Conservation (phyloP, 2,797 vertebrate genomes). For the Acrocephalus scirpaceus region DNA sequence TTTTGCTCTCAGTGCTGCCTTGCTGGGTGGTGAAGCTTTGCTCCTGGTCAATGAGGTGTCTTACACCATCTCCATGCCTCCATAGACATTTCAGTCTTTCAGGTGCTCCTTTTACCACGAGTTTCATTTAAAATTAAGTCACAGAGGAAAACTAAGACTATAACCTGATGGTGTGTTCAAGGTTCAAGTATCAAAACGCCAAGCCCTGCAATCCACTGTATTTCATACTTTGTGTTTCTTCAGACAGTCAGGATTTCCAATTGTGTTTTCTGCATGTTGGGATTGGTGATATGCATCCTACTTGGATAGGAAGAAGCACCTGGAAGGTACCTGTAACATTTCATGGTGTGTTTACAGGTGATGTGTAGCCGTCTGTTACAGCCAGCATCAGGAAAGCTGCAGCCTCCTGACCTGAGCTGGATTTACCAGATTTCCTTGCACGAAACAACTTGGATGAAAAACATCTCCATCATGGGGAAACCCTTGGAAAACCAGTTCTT, state of each 20-base stretch:
- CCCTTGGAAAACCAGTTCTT: neutral
- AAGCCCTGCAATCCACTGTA: neutral
- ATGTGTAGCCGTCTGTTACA: neutral
- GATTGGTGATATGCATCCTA: neutral
- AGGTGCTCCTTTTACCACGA: neutral
- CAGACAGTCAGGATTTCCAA: neutral
- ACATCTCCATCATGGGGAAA: neutral
- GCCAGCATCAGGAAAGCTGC: neutral
- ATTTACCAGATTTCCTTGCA: neutral
- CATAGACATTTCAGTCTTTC: neutral
- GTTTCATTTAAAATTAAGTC: neutral
- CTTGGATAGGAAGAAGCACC: neutral
- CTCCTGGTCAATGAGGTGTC: neutral
- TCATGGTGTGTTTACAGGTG: accelerated
- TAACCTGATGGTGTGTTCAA: neutral
- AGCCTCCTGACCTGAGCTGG: neutral
- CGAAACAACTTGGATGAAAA: neutral
- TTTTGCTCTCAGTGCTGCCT: neutral
- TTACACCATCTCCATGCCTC: neutral
- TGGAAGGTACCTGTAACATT: neutral
- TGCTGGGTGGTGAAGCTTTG: neutral
- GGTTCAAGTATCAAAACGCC: neutral
- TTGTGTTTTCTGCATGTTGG: neutral
- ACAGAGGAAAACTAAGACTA: neutral
- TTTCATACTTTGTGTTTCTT: neutral